Percentiles rank a stretch among this genome's conserved stretches.
Conservation (phyloP, 1,140 invertebrate genomes). For the Trichonephila clavipes region DNA sequence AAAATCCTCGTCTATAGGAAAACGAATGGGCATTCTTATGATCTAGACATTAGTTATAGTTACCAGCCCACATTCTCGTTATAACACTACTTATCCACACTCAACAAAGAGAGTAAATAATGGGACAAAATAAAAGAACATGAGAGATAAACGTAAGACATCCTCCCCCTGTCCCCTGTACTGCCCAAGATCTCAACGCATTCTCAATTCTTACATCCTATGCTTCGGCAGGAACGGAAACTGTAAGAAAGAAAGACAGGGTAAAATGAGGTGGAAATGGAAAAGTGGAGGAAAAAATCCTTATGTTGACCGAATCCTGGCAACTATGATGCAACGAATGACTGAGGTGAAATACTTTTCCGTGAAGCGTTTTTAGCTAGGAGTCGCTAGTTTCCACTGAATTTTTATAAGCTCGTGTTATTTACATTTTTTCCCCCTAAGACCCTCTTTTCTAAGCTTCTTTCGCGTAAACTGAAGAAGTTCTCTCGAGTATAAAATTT, state of each 20-base stretch:
- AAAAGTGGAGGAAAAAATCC: not conserved
- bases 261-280: not conserved
- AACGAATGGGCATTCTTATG: not conserved
- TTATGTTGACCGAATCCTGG: not conserved
- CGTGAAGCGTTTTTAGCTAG: not conserved
- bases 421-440: not conserved
- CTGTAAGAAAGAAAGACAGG: not conserved
- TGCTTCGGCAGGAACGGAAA: not conserved
- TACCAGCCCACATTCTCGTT: not conserved
- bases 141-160: not conserved
- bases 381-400: not conserved
- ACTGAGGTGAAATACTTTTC: not conserved
- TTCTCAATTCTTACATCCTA: not conserved
- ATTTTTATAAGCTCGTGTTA: not conserved
- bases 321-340: not conserved
- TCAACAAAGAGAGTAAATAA: not conserved
- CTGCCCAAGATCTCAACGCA: not conserved
- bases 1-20: too few species aligned
- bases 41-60: not conserved
- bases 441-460: not conserved
- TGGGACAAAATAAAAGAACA: not conserved
- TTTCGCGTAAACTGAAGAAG: not conserved
- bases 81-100: not conserved
- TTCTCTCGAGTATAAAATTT: not conserved
- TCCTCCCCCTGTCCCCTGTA: too few species aligned